Evolutionary conservation across 2,797 vertebrate genomes (phyloP), one percentile per base, ranked within the genome.

Genomic region (Megalops cyprinoides): DNA sequence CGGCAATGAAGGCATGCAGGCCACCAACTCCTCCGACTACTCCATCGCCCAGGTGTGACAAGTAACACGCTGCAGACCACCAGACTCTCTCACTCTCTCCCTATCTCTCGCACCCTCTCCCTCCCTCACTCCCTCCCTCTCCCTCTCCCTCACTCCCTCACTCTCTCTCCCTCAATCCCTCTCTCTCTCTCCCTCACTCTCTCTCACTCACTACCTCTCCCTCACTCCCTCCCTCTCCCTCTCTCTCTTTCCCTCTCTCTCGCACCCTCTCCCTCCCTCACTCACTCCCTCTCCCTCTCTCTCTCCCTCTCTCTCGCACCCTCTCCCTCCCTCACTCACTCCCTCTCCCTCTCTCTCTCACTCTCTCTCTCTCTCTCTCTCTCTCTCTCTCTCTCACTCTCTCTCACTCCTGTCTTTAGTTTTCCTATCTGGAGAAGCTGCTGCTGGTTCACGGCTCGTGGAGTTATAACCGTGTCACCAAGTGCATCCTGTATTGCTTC

Each of bases 401-500:
- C 25, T 80, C 48, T 48, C 67, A 10, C 85, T 37, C 56, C 37
- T 84, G 71, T 49, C 82, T 85, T 60, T 81, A 98, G 97, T 98
- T 98, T 93, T 96, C 90, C 79, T 99, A 98, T 88, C 91, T 99
- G 82, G 96, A 98, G 92, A 99, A 99, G 90, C 94, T 99, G 37
- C 90, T 99, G 77, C 80, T 99, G 91, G 98, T 99, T 78, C 98
- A 99, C 0, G 98, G 98, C 73, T 97, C 98, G 37, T 99, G 98
- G 98, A 99, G 97, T 92, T 99, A 99, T 90, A 99, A 97, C 90
- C 95, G 98, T 34, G 97, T 99, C 89, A 98, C 98, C 84, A 99
- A 99, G 92, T 99, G 98, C 90, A 99, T 99, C 89, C 91, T 99
- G 78, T 99, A 99, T 91, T 99, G 97, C 89, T 99, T 99, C 94